Evolutionary conservation across 2,113 vertebrate species (phyloP).

Genomic region (Menidia beryllina): DNA sequence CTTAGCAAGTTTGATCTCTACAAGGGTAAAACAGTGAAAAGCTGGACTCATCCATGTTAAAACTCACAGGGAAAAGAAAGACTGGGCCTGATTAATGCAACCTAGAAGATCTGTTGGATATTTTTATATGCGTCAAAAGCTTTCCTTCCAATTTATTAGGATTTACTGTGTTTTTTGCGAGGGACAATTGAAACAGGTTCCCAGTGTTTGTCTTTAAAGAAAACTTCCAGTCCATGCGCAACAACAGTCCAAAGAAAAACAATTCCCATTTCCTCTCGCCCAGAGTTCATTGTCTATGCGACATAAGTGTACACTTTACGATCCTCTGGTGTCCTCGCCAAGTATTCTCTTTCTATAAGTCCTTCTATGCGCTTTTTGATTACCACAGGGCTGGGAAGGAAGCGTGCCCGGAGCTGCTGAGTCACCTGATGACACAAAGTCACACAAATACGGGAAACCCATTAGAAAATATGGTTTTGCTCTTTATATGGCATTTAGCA

Average conservation of each 20-base stretch:
- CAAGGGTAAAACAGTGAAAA: conserved; percentile 92
- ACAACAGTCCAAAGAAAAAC: conserved; percentile 88
- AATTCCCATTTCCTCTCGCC: conserved; percentile 30
- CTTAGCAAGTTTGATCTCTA: conserved; percentile 91
- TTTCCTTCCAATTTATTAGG: conserved; percentile 53
- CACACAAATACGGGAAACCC: background rate
- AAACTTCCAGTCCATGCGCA: conserved; percentile 94
- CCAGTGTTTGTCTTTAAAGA: conserved; percentile 86
- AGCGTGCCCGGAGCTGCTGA: conserved; percentile 95
- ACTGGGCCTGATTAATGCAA: conserved; percentile 90
- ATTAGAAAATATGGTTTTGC: fast-evolving
- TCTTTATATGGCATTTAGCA: background rate
- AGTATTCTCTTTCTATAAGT: conserved; percentile 99
- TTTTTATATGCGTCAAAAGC: conserved; percentile 68
- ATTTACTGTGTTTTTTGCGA: conserved; percentile 56
- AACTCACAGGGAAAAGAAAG: conserved; percentile 85
- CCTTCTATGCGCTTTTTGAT: conserved; percentile 99
- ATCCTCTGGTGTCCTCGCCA: conserved; percentile 98
- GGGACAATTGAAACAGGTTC: conserved; percentile 63
- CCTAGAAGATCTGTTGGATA: conserved; percentile 91
- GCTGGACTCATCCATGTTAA: conserved; percentile 89
- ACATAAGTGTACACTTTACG: conserved; percentile 99
- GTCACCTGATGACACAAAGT: conserved; percentile 86
- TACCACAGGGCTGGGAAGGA: conserved; percentile 97
- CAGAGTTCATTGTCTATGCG: conserved; percentile 83